Evolutionary conservation across 2,797 vertebrate species (phyloP).

Genomic region (Denticeps clupeoides): DNA sequence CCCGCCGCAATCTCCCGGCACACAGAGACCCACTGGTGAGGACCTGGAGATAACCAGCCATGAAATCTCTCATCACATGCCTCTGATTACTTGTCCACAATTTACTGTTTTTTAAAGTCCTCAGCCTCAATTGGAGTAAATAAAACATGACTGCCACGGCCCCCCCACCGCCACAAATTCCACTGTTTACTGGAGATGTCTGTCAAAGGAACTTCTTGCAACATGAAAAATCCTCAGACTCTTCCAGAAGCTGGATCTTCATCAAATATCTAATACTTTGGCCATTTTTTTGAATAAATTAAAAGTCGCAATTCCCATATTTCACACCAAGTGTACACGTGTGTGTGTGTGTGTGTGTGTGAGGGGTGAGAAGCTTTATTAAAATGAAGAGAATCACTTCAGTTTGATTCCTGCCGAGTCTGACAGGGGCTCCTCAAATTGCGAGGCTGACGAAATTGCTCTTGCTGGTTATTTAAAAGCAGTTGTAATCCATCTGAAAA

Average conservation of each 20-base stretch:
- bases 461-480: conserved; percentile 71
- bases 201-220: conserved; percentile 28
- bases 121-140: conserved; percentile 50
- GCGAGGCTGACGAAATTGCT: conserved; percentile 68
- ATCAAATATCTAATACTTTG: conserved; percentile 31
- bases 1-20: conserved; percentile 49
- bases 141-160: conserved; percentile 43
- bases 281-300: conserved; percentile 30
- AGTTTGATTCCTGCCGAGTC: conserved; percentile 64
- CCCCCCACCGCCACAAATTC: neutral
- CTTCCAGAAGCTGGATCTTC: conserved; percentile 25
- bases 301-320: conserved; percentile 33
- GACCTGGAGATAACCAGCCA: conserved; percentile 60
- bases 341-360: conserved; percentile 11
- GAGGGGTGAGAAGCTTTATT: conserved; percentile 56
- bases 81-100: conserved; percentile 60
- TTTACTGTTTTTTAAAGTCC: conserved; percentile 57
- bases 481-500: conserved; percentile 78
- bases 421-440: conserved; percentile 65
- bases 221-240: conserved; percentile 12
- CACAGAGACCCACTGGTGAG: conserved; percentile 48
- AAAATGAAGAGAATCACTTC: conserved; percentile 65
- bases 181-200: conserved; percentile 36
- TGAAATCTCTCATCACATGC: conserved; percentile 62
- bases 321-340: conserved; percentile 23